Conservation (phyloP, 2,888 invertebrate genomes). For the Drosophila kanekoi region DNA sequence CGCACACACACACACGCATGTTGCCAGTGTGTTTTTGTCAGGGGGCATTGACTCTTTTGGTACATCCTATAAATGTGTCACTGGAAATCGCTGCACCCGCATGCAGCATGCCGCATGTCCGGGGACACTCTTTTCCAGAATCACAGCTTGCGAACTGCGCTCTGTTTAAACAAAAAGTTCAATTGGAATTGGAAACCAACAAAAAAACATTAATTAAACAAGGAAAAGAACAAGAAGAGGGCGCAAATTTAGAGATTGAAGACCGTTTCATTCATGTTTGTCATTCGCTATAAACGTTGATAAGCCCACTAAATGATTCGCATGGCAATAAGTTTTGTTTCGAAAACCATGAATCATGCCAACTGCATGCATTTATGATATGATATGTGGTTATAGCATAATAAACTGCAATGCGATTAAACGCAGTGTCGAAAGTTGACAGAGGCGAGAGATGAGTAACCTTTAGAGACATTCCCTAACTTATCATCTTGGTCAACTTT, state of each 20-base stretch:
- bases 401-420: slow-evolving; percentile 30
- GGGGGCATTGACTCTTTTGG: slow-evolving; percentile 42
- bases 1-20: slow-evolving; percentile 22
- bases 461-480: not conserved
- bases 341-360: slow-evolving; percentile 38
- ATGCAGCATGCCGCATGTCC: slow-evolving; percentile 18
- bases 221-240: slow-evolving; percentile 1
- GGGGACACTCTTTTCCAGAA: slow-evolving; percentile 28
- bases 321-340: slow-evolving; percentile 13
- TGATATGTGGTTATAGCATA: slow-evolving; percentile 9
- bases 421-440: slow-evolving; percentile 8
- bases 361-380: slow-evolving; percentile 21
- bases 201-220: slow-evolving; percentile 6
- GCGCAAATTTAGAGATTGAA: not conserved
- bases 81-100: slow-evolving; percentile 46
- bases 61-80: slow-evolving; percentile 53
- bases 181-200: slow-evolving; percentile 3
- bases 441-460: slow-evolving; percentile 4
- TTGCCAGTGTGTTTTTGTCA: slow-evolving; percentile 25
- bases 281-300: slow-evolving; percentile 31
- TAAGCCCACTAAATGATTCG: slow-evolving; percentile 35
- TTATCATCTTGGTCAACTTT: no score
- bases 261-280: not conserved
- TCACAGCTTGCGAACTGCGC: not conserved
- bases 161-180: not conserved